Evolutionary conservation across 2,797 vertebrate genomes (phyloP).

Genomic region (Sciurus vulgaris): DNA sequence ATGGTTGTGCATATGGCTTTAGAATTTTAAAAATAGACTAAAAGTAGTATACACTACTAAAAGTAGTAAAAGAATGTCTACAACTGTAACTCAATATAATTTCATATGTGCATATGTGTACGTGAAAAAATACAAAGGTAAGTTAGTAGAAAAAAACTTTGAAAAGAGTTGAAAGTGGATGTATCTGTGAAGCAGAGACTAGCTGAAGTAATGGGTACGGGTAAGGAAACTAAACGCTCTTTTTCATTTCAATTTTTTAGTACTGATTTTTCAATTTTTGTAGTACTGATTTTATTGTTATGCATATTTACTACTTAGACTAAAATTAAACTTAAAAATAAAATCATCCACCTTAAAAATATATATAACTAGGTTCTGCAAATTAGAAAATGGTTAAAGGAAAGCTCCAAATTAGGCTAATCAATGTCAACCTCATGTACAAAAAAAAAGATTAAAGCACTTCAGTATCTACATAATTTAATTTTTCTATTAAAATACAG

Average conservation of each 20-base stretch:
- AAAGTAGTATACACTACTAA: constrained; percentile 7
- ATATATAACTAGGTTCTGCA: neutral
- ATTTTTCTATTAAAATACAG: neutral
- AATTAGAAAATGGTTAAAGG: neutral
- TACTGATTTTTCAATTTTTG: neutral
- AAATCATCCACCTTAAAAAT: neutral
- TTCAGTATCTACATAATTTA: neutral
- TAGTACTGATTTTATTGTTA: neutral
- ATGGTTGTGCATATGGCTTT: neutral
- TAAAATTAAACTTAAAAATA: neutral
- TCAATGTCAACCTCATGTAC: neutral
- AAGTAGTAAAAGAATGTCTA: neutral
- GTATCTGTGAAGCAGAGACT: neutral
- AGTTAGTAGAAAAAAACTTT: neutral
- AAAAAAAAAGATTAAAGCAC: neutral
- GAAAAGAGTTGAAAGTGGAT: neutral
- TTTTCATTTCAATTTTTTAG: neutral
- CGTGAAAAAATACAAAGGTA: neutral
- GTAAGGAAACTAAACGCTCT: neutral
- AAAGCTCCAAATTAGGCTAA: constrained; percentile 17
- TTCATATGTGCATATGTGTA: neutral
- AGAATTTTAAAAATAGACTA: constrained; percentile 12
- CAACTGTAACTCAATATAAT: neutral
- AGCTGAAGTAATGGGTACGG: neutral
- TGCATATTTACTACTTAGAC: neutral